These are phyloP conservation scores for Halichoeres trimaculatus DNA, from an alignment of 2,113 vertebrate genomes.

Conservation along the genomic window DNA sequence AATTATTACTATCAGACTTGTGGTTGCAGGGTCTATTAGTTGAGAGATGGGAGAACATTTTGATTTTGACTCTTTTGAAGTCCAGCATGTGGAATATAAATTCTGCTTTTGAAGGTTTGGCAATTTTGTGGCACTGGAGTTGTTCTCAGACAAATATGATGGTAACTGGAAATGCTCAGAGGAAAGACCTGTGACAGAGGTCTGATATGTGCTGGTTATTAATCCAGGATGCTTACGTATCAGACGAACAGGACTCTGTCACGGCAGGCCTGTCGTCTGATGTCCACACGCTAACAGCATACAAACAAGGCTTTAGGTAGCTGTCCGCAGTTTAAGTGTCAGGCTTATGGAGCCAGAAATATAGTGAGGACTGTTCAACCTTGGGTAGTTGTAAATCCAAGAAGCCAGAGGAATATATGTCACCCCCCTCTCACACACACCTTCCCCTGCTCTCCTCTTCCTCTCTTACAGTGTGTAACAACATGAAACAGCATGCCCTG, in stretches of 20 bases:
- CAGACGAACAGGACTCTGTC: conserved; percentile 23
- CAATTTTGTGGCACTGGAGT: neutral
- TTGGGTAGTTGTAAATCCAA: conserved; percentile 64
- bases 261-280: neutral
- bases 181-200: neutral
- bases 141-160: neutral
- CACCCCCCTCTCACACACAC: conserved; percentile 42
- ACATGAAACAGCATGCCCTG: conserved; percentile 70
- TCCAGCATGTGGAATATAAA: neutral
- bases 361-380: conserved; percentile 60
- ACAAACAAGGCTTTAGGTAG: conserved; percentile 54
- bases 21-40: neutral
- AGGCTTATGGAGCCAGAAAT: conserved; percentile 48
- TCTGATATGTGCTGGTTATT: neutral
- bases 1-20: conserved; percentile 51
- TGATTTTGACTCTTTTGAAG: neutral
- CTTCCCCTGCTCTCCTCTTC: conserved; percentile 38
- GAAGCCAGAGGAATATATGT: conserved; percentile 63
- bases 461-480: conserved; percentile 62
- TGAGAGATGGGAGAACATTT: neutral
- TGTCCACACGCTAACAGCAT: conserved; percentile 29
- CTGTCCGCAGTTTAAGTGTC: conserved; percentile 50
- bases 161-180: neutral
- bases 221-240: neutral
- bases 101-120: neutral